These are phyloP conservation scores for Pelusios castaneus DNA, from an alignment of 2,113 vertebrate species.

Conservation along the genomic window DNA sequence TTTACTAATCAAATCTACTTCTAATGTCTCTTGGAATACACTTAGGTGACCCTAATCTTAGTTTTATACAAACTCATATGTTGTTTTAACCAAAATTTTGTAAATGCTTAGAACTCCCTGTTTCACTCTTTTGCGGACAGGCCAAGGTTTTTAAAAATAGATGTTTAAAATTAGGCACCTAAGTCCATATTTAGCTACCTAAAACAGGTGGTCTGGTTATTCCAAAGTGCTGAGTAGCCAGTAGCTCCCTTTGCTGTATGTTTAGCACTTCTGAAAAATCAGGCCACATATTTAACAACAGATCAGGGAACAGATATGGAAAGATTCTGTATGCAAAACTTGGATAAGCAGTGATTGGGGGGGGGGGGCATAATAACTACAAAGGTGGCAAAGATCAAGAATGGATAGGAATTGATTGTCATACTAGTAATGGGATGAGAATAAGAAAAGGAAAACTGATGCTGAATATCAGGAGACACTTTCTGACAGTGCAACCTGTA, in stretches of 20 bases:
- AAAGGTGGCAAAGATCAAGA: neutral
- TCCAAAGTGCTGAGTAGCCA: neutral
- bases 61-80: neutral
- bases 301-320: neutral
- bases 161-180: neutral
- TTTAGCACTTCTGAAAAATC: neutral
- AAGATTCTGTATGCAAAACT: neutral
- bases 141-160: neutral
- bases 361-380: neutral
- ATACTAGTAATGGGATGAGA: neutral
- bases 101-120: neutral
- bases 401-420: neutral
- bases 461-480: neutral
- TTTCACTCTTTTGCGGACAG: neutral
- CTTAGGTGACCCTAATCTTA: neutral
- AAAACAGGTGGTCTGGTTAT: neutral
- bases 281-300: neutral
- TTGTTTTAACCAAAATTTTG: neutral
- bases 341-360: neutral
- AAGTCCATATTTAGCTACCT: neutral
- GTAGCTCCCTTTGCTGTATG: neutral
- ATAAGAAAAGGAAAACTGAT: neutral
- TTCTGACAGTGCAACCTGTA: fast-evolving
- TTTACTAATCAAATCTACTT: neutral
- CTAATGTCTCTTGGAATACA: neutral